Conservation (phyloP, 2,113 vertebrate species). For the Tragulus kanchil region DNA sequence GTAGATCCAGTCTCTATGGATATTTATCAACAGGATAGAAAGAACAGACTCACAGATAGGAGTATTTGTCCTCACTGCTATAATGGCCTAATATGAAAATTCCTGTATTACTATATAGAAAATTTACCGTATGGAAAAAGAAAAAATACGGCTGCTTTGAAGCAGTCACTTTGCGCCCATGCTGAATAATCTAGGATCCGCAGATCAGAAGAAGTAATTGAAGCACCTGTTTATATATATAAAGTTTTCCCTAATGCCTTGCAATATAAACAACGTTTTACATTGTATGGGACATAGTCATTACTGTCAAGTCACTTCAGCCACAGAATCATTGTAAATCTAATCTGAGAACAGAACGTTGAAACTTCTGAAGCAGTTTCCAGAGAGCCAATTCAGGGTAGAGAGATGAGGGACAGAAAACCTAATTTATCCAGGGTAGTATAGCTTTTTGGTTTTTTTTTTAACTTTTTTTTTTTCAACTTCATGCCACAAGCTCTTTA, state of each 20-base stretch:
- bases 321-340: not conserved
- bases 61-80: not conserved
- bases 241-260: not conserved
- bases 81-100: not conserved
- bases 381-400: not conserved
- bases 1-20: not conserved
- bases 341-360: not conserved
- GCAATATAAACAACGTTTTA: not conserved
- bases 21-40: not conserved
- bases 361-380: not conserved
- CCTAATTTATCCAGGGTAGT: not conserved
- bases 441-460: too few relatives aligned
- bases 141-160: not conserved
- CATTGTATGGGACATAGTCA: not conserved
- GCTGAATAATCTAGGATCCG: not conserved
- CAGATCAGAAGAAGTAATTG: not conserved
- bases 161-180: not conserved
- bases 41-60: not conserved
- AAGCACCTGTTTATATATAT: not conserved
- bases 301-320: not conserved
- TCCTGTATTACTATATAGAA: not conserved
- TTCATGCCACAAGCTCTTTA: too few relatives aligned
- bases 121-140: not conserved
- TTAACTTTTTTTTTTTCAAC: too few relatives aligned
- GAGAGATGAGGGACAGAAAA: not conserved